Evolutionary conservation across 2,888 invertebrate genomes (phyloP).

Genomic region (Melipona beecheii): DNA sequence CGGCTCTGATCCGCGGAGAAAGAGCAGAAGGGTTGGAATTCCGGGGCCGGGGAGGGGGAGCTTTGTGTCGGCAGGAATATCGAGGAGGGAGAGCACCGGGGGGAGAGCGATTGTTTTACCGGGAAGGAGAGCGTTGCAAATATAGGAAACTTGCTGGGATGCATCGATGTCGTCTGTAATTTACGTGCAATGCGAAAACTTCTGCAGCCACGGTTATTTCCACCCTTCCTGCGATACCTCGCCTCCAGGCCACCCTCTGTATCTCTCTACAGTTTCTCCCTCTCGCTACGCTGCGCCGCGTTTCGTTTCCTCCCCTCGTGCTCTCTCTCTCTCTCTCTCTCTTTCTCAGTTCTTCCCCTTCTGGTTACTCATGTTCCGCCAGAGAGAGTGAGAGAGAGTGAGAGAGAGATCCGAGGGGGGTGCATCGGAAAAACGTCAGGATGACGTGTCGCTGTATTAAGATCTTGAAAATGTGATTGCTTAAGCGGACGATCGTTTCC

Average conservation of each 20-base stretch:
- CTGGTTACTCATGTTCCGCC: conserved; percentile 20
- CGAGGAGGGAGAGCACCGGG: conserved; percentile 17
- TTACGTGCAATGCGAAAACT: conserved; percentile 63
- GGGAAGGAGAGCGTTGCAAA: conserved; percentile 36
- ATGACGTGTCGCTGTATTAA: conserved; percentile 63
- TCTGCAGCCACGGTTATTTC: conserved; percentile 51
- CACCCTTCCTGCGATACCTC: conserved; percentile 23
- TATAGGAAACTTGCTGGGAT: conserved; percentile 57
- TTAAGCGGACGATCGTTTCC: conserved; percentile 19
- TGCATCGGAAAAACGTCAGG: conserved; percentile 15
- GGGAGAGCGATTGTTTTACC: conserved; percentile 51
- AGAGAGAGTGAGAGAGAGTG: not conserved
- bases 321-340: conserved; percentile 22
- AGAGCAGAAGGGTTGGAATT: not conserved
- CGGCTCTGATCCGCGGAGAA: not conserved
- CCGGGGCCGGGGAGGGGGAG: not conserved
- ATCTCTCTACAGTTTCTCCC: conserved; percentile 25
- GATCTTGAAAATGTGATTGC: conserved; percentile 65
- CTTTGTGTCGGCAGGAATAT: conserved; percentile 3
- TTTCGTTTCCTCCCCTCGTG: conserved; percentile 29
- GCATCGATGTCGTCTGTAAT: conserved; percentile 63
- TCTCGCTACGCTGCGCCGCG: conserved; percentile 3
- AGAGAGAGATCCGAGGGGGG: not conserved
- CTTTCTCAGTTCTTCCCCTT: not conserved
- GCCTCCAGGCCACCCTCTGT: not conserved